Evolutionary conservation across 2,888 invertebrate species (phyloP).

Genomic region (Pocota personata): DNA sequence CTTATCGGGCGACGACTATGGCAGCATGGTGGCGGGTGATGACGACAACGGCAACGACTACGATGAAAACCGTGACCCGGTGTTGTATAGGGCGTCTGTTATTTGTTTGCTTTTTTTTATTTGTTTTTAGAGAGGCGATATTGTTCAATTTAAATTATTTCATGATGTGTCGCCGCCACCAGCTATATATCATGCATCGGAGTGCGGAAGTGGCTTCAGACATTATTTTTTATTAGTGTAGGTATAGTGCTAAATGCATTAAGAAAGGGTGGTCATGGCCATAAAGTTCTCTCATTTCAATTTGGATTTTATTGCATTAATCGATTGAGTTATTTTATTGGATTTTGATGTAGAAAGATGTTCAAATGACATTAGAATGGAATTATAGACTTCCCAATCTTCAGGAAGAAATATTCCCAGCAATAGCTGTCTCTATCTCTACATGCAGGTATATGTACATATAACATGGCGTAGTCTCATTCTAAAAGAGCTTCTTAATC

Average conservation of each 20-base stretch:
- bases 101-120: background rate
- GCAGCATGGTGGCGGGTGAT: background rate
- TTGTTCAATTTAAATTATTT: slow-evolving; percentile 1
- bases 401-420: no score
- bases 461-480: no score
- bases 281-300: background rate
- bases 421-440: no score
- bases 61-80: slow-evolving; percentile 3
- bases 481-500: no score
- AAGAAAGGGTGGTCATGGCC: background rate
- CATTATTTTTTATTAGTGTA: background rate
- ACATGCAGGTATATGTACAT: no score
- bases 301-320: slow-evolving; percentile 10
- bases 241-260: background rate
- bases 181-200: background rate
- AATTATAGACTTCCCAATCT: background rate
- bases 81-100: background rate
- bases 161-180: background rate
- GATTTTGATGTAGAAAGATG: background rate
- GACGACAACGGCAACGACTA: slow-evolving; percentile 15
- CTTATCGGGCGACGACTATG: slow-evolving; percentile 9
- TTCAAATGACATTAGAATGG: background rate
- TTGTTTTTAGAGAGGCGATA: background rate
- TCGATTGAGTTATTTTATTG: slow-evolving; percentile 17
- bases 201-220: slow-evolving; percentile 8